Base-by-base conservation (phyloP, 2,797 vertebrate genomes). In the Microchirus variegatus region DNA sequence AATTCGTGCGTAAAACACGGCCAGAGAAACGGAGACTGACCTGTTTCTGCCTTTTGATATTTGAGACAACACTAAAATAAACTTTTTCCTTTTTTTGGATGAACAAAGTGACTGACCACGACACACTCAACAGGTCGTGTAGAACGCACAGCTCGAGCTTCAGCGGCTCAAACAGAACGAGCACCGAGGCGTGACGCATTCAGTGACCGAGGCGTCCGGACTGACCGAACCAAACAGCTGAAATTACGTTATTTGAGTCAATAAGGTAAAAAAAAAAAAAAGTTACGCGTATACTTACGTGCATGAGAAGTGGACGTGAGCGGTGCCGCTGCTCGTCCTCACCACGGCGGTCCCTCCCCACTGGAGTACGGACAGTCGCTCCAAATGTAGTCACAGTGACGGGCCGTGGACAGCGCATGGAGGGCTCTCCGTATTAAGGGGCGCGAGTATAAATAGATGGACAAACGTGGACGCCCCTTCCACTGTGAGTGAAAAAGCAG, bases 371-470 rank as follows among this genome's bases (percentile, higher is more conserved):
- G 41, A 37, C 49, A 10, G 70, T 68, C 73, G 61, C 77, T 81
- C 89, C 84, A 84, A 86, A 88, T 87, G 86, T 78, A 80, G 89
- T 54, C 80, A 73, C 40, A 63, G 2, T 16, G 31, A 10, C 31
- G 72, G 83, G 78, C 78, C 78, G 77, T 70, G 17, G 70, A 31
- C 31, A 6, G 31, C 1, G n/a, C n/a, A n/a, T n/a, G 31, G 64
- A 56, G 16, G 40, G 63, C 51, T 56, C 64, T 47, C 72, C 69
- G 79, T 49, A 73, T 78, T 70, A 74, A 84, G 69, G 22, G 60
- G 38, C 6, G 22, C 68, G 47, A 31, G 70, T 88, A 88, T 85
- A 84, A 88, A 89, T 90, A 88, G 82, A 72, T 7, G 63, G 36
- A 38, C 50, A n/a, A 43, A 48, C 46, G 16, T 67, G 63, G 60